Evolutionary conservation across 2,113 vertebrate genomes (phyloP).

Genomic region (Benitochromis conjunctus): DNA sequence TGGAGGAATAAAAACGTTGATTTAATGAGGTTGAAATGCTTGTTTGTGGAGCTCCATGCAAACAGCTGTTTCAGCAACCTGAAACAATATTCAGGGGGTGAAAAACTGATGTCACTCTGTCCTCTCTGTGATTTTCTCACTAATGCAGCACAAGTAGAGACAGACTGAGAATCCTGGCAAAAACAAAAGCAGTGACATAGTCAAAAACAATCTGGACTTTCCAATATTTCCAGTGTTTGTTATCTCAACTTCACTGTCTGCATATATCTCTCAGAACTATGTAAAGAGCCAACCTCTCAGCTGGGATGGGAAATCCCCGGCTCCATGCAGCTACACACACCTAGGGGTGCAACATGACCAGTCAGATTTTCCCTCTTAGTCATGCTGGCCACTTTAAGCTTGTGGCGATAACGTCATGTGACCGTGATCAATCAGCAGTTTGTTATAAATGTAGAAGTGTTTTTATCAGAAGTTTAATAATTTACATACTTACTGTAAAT

Average conservation of each 20-base stretch:
- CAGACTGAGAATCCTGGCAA: not conserved
- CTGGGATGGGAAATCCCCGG: not conserved
- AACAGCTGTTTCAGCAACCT: not conserved
- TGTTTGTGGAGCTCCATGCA: not conserved
- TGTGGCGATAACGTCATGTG: not conserved
- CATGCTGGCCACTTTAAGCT: not conserved
- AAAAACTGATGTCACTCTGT: not conserved
- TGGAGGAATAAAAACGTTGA: not conserved
- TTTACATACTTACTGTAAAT: not conserved
- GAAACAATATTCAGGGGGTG: not conserved
- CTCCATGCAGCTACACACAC: not conserved
- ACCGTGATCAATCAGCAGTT: not conserved
- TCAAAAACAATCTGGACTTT: not conserved
- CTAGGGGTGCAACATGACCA: not conserved
- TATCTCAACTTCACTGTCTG: not conserved
- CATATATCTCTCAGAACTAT: not conserved
- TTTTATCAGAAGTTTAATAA: not conserved
- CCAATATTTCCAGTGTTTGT: not conserved
- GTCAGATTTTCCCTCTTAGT: not conserved
- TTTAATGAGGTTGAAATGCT: not conserved
- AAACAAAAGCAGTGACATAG: not conserved
- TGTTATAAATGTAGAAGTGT: not conserved
- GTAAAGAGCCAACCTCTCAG: not conserved
- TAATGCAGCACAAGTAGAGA: not conserved
- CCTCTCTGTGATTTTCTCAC: not conserved